These are phyloP conservation scores for Sycophaga agraensis DNA, from an alignment of 1,140 invertebrate genomes.

Conservation along the genomic window DNA sequence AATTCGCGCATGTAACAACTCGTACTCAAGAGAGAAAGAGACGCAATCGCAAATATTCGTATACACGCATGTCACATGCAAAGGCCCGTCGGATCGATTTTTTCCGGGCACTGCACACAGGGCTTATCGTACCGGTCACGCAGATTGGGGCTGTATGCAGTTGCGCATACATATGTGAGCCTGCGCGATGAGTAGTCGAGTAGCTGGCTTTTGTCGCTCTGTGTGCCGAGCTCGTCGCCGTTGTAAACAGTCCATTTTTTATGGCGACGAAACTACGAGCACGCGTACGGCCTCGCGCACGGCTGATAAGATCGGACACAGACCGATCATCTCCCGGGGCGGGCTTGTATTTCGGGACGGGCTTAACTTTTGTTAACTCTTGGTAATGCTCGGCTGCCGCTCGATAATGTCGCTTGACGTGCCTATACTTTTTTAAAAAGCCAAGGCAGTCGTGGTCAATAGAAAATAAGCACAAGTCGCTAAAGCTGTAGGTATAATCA, in stretches of 20 bases:
- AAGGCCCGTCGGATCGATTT: conserved; percentile 18
- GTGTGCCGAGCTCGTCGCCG: not conserved
- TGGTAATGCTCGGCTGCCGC: too few relatives aligned
- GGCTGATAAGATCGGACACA: conserved; percentile 13
- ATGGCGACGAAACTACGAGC: not conserved
- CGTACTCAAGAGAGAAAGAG: too few relatives aligned
- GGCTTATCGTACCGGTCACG: conserved; percentile 38
- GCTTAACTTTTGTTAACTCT: too few relatives aligned
- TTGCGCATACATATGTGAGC: too few relatives aligned
- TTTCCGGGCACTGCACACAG: not conserved
- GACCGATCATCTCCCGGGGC: conserved; percentile 13
- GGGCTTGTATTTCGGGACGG: too few relatives aligned
- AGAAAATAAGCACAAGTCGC: too few relatives aligned
- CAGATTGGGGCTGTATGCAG: conserved; percentile 10
- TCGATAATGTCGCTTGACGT: too few relatives aligned
- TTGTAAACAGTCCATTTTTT: conserved; percentile 18
- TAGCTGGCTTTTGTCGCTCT: conserved; percentile 2
- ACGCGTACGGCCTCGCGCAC: not conserved
- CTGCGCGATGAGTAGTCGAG: conserved; percentile 10
- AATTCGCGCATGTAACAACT: not conserved
- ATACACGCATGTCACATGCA: too few relatives aligned
- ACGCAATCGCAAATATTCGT: not conserved
- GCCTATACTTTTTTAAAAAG: too few relatives aligned
- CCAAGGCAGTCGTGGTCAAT: too few relatives aligned
- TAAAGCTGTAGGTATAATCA: too few relatives aligned